phyloP scores from a whole-genome alignment of 2,113 vertebrate genomes.

The Castor canadensis region DNA sequence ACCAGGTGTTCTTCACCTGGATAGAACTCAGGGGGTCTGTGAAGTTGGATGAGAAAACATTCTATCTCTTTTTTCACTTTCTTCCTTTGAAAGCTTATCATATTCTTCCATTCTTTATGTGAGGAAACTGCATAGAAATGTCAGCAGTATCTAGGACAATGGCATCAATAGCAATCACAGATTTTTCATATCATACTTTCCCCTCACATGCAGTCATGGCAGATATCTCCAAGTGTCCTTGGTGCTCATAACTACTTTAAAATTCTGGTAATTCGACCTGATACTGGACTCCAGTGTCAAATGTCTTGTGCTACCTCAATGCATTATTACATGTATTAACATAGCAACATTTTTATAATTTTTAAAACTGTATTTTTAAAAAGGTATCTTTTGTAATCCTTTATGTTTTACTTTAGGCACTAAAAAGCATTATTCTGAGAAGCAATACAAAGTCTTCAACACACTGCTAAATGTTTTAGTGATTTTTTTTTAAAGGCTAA shows the following conservation, averaged over 20 bases:
- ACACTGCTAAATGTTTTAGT: background rate
- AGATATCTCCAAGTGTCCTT: background rate
- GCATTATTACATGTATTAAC: background rate
- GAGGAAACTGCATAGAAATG: background rate
- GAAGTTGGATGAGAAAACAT: background rate
- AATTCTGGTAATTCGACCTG: background rate
- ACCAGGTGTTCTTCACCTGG: background rate
- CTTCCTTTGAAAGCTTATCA: background rate
- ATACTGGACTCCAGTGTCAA: background rate
- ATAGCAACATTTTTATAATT: background rate
- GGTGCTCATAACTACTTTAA: background rate
- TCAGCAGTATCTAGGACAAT: background rate
- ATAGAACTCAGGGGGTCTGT: background rate
- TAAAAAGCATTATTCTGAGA: constrained; percentile 26
- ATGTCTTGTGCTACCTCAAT: background rate
- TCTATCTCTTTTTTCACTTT: background rate
- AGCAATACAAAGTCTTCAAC: background rate
- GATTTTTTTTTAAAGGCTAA: background rate
- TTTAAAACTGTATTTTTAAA: background rate
- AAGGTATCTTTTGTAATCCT: background rate
- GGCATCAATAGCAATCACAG: background rate
- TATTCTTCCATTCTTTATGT: background rate
- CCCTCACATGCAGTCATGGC: background rate
- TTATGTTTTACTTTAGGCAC: background rate
- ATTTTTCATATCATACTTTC: background rate